Percentiles rank a stretch among this genome's conserved stretches.
Conservation (phyloP, 2,797 vertebrate species). For the Remorina albescens region DNA sequence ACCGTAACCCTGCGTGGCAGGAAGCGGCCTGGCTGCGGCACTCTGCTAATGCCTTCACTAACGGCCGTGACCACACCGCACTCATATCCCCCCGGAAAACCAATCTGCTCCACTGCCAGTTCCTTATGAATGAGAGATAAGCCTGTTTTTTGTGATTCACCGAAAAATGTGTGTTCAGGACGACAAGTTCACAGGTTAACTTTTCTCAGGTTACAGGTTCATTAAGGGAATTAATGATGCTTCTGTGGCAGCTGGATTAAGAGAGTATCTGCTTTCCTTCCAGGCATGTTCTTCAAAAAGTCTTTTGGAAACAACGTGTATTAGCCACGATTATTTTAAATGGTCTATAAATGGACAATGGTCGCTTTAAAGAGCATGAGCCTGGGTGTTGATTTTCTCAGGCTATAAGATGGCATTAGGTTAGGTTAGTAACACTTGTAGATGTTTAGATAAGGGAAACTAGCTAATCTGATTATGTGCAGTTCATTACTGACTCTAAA, state of each 20-base stretch:
- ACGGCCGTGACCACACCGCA: constrained; percentile 86
- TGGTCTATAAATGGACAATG: constrained; percentile 62
- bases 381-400: constrained; percentile 67
- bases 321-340: constrained; percentile 67
- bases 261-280: constrained; percentile 77
- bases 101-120: constrained; percentile 65
- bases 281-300: constrained; percentile 51
- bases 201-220: constrained; percentile 79
- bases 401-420: constrained; percentile 72
- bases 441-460: constrained; percentile 77
- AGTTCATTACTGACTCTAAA: constrained; percentile 64
- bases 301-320: constrained; percentile 54
- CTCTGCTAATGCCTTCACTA: constrained; percentile 86
- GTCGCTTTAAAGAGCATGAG: constrained; percentile 56
- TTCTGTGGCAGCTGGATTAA: constrained; percentile 75
- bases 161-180: constrained; percentile 79
- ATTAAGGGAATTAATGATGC: constrained; percentile 83
- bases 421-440: constrained; percentile 77
- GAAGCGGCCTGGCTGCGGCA: constrained; percentile 74
- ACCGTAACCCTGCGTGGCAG: constrained; percentile 83
- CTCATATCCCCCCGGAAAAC: constrained; percentile 84
- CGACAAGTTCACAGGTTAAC: constrained; percentile 80
- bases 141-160: constrained; percentile 81
- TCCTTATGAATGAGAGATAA: constrained; percentile 79
- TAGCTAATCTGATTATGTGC: constrained; percentile 68